phyloP scores from a whole-genome alignment of 2,888 invertebrate genomes.

The Pseudanteris insignis region DNA sequence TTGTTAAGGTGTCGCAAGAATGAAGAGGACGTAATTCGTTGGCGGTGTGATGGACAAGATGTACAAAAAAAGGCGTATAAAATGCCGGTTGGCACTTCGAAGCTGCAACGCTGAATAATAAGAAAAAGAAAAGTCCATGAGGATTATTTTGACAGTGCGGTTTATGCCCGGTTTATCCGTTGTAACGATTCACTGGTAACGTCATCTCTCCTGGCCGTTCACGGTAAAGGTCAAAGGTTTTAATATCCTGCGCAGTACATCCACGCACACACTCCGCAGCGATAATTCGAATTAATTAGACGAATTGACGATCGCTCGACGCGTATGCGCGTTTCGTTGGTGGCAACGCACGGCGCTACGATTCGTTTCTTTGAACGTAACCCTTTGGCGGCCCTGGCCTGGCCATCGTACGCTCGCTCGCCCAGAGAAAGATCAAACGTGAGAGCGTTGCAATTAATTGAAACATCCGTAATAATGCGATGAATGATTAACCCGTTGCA shows the following conservation, averaged over 20 bases:
- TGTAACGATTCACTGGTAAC: conserved; percentile 40
- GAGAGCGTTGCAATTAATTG: conserved; percentile 37
- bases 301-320: conserved; percentile 60
- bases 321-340: conserved; percentile 41
- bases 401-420: conserved; percentile 13
- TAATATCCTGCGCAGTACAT: conserved; percentile 62
- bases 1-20: too few species aligned
- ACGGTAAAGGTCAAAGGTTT: conserved; percentile 59
- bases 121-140: conserved; percentile 32
- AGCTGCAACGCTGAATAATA: conserved; percentile 27
- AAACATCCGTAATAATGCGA: conserved; percentile 39
- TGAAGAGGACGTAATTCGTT: conserved; percentile 8
- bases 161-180: conserved; percentile 38
- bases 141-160: conserved; percentile 40
- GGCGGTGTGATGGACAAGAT: conserved; percentile 7
- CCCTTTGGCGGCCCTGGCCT: conserved; percentile 27
- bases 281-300: conserved; percentile 65
- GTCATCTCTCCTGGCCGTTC: conserved; percentile 33
- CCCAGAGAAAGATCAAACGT: conserved; percentile 24
- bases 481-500: conserved; percentile 30
- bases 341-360: conserved; percentile 34
- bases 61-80: conserved; percentile 25
- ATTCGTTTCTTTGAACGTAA: conserved; percentile 39
- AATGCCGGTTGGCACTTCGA: conserved; percentile 17
- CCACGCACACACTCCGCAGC: conserved; percentile 54